Conservation (phyloP, 1,140 invertebrate genomes). For the Drosophila persimilis region DNA sequence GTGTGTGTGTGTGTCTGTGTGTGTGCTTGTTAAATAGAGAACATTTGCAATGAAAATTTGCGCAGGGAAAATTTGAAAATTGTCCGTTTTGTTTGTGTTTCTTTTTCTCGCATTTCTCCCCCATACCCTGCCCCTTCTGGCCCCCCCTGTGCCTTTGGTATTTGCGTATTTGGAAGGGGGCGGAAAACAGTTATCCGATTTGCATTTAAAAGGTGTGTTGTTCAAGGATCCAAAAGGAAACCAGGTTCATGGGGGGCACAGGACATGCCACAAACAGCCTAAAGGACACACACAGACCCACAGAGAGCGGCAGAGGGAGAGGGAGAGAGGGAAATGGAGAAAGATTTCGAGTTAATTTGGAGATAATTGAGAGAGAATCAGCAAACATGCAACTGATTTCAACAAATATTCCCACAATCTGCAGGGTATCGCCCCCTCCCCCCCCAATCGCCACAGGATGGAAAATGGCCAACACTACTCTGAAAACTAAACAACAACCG, state of each 20-base stretch:
- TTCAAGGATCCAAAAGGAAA: slow-evolving; percentile 7
- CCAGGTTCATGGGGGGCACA: not conserved
- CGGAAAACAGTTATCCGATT: slow-evolving; percentile 69
- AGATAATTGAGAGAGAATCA: too few relatives aligned
- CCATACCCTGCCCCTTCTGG: too few relatives aligned
- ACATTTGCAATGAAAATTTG: slow-evolving; percentile 73
- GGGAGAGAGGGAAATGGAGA: too few relatives aligned
- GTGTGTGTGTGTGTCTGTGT: slow-evolving; percentile 25
- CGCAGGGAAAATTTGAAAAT: slow-evolving; percentile 68
- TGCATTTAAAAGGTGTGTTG: slow-evolving; percentile 75
- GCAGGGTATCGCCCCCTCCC: too few relatives aligned
- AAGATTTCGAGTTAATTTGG: too few relatives aligned
- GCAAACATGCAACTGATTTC: too few relatives aligned
- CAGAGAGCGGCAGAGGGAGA: too few relatives aligned
- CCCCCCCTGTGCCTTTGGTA: slow-evolving; percentile 7
- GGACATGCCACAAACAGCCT: too few relatives aligned
- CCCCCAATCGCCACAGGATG: too few relatives aligned
- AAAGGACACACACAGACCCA: too few relatives aligned
- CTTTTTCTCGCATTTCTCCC: slow-evolving; percentile 3
- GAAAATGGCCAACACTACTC: not conserved
- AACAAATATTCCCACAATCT: too few relatives aligned
- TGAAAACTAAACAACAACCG: slow-evolving; percentile 4
- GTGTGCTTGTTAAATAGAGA: slow-evolving; percentile 73
- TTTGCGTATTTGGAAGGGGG: slow-evolving; percentile 35
- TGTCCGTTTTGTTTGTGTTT: slow-evolving; percentile 51